phyloP scores from a whole-genome alignment of 2,797 vertebrate species.

The Malacoraja senta region DNA sequence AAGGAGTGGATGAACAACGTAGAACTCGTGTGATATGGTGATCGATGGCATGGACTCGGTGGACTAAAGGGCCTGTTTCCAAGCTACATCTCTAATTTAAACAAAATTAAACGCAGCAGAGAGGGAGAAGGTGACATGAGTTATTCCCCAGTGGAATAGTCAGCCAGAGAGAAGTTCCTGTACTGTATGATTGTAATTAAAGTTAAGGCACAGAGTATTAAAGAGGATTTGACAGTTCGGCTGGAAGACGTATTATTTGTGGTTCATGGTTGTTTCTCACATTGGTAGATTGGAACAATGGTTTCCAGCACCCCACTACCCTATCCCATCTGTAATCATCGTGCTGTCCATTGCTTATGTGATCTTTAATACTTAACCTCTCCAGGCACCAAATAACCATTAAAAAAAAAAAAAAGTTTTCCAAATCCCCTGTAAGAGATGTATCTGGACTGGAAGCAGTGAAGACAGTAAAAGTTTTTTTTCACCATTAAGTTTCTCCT shows the following conservation, averaged over 20 bases:
- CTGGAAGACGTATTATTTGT: neutral
- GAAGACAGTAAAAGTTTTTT: neutral
- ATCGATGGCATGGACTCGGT: no score
- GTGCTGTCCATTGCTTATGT: neutral
- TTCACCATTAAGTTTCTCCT: slow-evolving; percentile 7
- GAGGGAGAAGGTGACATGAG: neutral
- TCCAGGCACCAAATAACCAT: neutral
- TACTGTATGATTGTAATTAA: no score
- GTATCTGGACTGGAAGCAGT: neutral
- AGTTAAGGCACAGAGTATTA: no score
- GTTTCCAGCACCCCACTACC: neutral
- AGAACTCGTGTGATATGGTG: no score
- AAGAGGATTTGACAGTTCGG: neutral
- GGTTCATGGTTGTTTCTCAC: neutral
- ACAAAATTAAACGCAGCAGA: neutral
- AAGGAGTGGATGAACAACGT: no score
- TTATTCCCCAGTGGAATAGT: neutral
- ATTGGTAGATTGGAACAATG: neutral
- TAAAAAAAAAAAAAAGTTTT: neutral
- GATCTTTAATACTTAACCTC: no score
- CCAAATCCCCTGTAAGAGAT: neutral
- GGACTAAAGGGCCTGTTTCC: no score
- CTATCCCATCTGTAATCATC: neutral
- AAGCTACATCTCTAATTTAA: no score
- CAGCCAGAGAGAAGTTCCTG: neutral